Conservation (phyloP, 2,113 vertebrate species). For the Candoia aspera region DNA sequence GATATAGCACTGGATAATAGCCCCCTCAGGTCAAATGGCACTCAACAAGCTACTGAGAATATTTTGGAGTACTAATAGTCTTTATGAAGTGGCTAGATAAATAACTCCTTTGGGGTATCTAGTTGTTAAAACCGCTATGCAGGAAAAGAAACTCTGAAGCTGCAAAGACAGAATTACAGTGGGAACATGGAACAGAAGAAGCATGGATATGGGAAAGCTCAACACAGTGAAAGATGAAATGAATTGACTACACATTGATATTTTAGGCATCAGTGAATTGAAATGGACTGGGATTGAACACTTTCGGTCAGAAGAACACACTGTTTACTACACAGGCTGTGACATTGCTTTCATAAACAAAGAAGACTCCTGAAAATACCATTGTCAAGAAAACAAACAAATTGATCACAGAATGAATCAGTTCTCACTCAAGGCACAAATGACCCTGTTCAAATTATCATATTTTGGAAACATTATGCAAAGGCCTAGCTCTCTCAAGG, state of each 20-base stretch:
- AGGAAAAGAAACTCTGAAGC: neutral
- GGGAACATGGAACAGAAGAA: neutral
- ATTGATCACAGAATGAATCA: neutral
- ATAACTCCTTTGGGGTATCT: neutral
- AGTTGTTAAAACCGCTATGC: neutral
- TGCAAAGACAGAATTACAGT: neutral
- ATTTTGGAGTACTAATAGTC: neutral
- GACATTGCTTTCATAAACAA: neutral
- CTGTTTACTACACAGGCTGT: neutral
- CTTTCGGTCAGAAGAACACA: neutral
- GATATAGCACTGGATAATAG: neutral
- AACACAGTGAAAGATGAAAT: neutral
- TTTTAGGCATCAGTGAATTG: neutral
- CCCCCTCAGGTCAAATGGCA: neutral
- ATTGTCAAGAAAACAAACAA: neutral
- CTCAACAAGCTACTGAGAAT: neutral
- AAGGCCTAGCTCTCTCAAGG: neutral
- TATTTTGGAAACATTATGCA: neutral
- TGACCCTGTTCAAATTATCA: neutral
- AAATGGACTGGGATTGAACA: neutral
- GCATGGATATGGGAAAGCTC: neutral
- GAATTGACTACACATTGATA: neutral
- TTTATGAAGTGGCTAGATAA: neutral
- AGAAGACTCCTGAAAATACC: neutral
- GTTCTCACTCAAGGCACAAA: neutral